Evolutionary conservation across 2,888 invertebrate genomes (phyloP).

Genomic region (Mamestra brassicae): DNA sequence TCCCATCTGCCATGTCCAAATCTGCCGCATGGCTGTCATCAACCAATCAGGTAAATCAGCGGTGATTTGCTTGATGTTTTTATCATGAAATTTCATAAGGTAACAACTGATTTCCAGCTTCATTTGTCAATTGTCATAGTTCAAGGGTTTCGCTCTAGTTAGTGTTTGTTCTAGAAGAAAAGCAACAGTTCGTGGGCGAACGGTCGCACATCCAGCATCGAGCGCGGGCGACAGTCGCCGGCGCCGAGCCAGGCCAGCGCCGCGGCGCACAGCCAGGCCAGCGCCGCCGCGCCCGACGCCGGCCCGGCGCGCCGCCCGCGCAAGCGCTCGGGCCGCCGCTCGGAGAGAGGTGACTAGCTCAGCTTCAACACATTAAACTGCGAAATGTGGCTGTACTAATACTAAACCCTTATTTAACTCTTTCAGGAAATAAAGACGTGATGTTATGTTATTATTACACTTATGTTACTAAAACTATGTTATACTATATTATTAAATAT

Average conservation of each 20-base stretch:
- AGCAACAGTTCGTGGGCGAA: conserved; percentile 77
- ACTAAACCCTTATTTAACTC: no score
- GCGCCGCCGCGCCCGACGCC: conserved; percentile 54
- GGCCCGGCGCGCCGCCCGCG: conserved; percentile 67
- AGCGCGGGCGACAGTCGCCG: conserved; percentile 81
- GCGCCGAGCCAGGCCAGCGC: conserved; percentile 67
- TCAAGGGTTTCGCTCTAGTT: neutral
- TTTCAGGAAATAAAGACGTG: no score
- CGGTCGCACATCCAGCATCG: conserved; percentile 79
- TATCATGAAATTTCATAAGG: neutral
- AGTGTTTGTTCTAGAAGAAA: conserved; percentile 74
- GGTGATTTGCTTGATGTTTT: neutral
- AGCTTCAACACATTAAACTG: no score
- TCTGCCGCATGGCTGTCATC: conserved; percentile 77
- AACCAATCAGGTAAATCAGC: conserved; percentile 79
- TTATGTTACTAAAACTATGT: no score
- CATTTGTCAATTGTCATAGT: neutral
- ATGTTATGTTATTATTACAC: no score
- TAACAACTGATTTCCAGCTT: neutral
- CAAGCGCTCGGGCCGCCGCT: conserved; percentile 68
- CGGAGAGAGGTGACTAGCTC: conserved; percentile 39
- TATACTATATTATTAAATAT: no score
- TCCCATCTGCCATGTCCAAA: conserved; percentile 81
- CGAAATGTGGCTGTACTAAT: no score
- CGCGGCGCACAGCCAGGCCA: no score